Base-by-base conservation (phyloP, 2,113 vertebrate species). In the Eclectus roratus region DNA sequence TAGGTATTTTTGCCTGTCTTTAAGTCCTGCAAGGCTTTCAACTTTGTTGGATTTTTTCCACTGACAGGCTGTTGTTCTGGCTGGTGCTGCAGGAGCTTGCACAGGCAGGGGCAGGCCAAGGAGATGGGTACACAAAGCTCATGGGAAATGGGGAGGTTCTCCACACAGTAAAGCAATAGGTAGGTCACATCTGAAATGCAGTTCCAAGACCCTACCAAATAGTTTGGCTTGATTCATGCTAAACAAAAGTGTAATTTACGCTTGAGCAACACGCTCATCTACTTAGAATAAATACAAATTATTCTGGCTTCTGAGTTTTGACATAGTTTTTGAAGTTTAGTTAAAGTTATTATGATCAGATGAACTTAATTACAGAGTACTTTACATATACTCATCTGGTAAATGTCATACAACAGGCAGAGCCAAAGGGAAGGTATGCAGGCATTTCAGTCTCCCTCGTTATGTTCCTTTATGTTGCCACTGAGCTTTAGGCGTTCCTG, bases 241-340 rank as follows among this genome's bases (percentile, higher is more conserved):
- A 65, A 93, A 93, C n/a, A 66, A 47, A n/a, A 86, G 37, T 47
- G 33, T 88, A 71, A 46, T 82, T 91, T 90, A 53, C 19, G 19
- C 74, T 33, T 1, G 1, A 85, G 60, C 18, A 63, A 65, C 50
- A 55, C 76, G 56, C 28, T 94, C 95, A 56, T 94, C 89, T 89
- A 92, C 69, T 94, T 94, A 91, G 84, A 94, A 86, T 37, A 96
- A 94, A 95, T 84, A 97, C 88, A 93, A 96, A 92, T 95, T 89
- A 88, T 94, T 92, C 64, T 84, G 71, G 49, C 64, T 97, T 97
- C 85, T 96, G 89, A 93, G 88, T 95, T 93, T 88, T 95, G 94
- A 88, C 74, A 81, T 82, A 61, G 19, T 96, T 95, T 88, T 93
- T 91, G 96, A 97, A 92, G 68, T 95, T 95, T 93, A 17, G 44